Conservation (phyloP, 2,797 vertebrate genomes). For the Hemibagrus guttatus region DNA sequence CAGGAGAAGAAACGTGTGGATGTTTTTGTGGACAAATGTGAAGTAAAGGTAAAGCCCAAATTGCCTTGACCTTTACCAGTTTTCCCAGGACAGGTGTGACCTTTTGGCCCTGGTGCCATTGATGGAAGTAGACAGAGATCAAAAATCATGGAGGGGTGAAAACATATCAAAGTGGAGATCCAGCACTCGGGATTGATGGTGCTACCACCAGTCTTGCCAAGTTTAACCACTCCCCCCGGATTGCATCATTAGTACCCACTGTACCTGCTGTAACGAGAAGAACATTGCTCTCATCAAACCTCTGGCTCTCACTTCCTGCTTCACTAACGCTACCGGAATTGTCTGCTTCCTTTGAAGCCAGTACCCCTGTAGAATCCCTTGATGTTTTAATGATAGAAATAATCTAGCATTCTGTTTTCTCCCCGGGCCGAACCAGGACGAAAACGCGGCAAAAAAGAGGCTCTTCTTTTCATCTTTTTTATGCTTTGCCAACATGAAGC, state of each 20-base stretch:
- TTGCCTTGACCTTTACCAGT: constrained; percentile 6
- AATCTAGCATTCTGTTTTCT: constrained; percentile 42
- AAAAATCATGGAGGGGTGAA: too few relatives aligned
- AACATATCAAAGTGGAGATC: constrained; percentile 9
- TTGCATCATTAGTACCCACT: constrained; percentile 30
- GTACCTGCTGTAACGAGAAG: not conserved
- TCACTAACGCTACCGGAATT: constrained; percentile 7
- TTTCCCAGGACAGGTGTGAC: constrained; percentile 1
- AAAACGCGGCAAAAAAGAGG: not conserved
- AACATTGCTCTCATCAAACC: constrained; percentile 21
- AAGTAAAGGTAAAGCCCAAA: constrained; percentile 17
- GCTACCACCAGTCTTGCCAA: constrained; percentile 10
- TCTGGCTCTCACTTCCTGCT: constrained; percentile 7
- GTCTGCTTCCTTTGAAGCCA: constrained; percentile 38
- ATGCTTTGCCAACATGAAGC: not conserved
- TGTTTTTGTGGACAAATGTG: constrained; percentile 4
- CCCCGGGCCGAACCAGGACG: not conserved
- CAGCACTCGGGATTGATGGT: not conserved
- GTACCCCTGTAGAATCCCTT: constrained; percentile 32
- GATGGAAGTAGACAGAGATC: not conserved
- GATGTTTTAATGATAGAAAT: constrained; percentile 50
- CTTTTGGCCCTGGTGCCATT: not conserved
- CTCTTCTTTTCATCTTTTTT: constrained; percentile 40
- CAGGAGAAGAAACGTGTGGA: not conserved
- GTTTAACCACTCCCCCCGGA: not conserved